phyloP scores from a whole-genome alignment of 37 sponge, comb jelly and placozoan species.

The Petrosia ficiformis region DNA sequence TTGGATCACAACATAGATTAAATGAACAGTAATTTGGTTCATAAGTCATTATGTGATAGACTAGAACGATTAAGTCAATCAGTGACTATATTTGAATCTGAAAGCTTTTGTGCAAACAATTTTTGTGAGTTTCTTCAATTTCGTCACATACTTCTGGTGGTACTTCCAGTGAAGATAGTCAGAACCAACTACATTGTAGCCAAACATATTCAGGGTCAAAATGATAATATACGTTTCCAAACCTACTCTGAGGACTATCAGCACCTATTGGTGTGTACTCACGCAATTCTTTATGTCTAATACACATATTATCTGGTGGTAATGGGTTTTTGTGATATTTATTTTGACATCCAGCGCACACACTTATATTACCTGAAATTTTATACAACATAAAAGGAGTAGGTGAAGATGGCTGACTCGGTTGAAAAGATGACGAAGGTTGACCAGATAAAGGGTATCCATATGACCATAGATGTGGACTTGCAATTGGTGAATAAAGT shows the following conservation, averaged over 20 bases:
- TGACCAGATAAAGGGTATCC: neutral
- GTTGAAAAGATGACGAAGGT: neutral
- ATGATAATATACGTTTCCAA: slow-evolving; percentile 29
- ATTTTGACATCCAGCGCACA: slow-evolving; percentile 30
- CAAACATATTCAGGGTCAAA: slow-evolving; percentile 26
- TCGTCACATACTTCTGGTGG: slow-evolving; percentile 8
- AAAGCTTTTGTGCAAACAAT: neutral
- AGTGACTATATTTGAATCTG: no score
- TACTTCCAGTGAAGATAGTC: slow-evolving; percentile 17
- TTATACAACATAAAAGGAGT: slow-evolving; percentile 21
- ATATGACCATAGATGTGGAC: neutral
- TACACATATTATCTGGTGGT: slow-evolving; percentile 36
- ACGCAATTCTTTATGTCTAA: slow-evolving; percentile 37
- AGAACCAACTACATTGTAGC: slow-evolving; percentile 20
- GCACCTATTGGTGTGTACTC: slow-evolving; percentile 7
- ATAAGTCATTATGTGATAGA: no score
- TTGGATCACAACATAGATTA: no score
- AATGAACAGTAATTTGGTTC: no score
- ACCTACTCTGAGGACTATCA: neutral
- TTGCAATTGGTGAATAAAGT: no score
- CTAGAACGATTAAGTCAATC: no score
- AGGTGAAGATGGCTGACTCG: slow-evolving; percentile 5
- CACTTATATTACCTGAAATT: slow-evolving; percentile 29
- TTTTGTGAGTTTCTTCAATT: neutral
- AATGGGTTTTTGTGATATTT: slow-evolving; percentile 6